Base-by-base conservation (phyloP, 1,140 invertebrate species). In the Macrocentrus cingulum region DNA sequence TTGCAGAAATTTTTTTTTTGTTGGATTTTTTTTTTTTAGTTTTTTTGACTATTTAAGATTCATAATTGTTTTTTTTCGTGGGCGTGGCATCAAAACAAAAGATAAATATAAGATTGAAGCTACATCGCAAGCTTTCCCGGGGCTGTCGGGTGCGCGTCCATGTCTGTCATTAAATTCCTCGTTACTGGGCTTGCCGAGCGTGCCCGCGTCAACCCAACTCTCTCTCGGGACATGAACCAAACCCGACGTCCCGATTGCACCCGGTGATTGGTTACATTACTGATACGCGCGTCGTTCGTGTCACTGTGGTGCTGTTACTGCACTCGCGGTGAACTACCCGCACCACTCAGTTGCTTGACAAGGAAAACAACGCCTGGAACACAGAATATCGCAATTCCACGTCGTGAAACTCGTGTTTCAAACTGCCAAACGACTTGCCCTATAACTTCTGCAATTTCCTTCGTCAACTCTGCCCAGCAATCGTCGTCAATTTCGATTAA, bases 161-260 rank as follows among this genome's bases (percentile, higher is more conserved):
- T 66, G 64, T 71, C 66, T 73, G 71, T 73, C 71, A 71, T 73
- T 73, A 73, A 71, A 73, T 68, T 73, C 66, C 71, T 73, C 69
- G 71, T 73, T 73, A 73, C 63, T 58, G 50, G 60, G 58, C 18
- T 23, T 42, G 34, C 19, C 42, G 11, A 23, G 18, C 20, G 41
- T 51, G 53, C 57, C 58, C 59, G 59, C 51, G 55, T 59, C 57
- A 62, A 69, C 65, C 65, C 63, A 66, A 69, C 60, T 68, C 29
- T 56, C 42, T 32, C 53, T 19, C 25, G 32, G 55, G 18, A 16
- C 50, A n/a, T 11, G 16, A 37, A 42, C 51, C 34, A 39, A 52
- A 52, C 56, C 36, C 36, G 29, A 16, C 22, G 25, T 5, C 44
- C 45, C 45, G 42, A 39, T 62, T 51, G 58, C 60, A 58, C 42